These are phyloP conservation scores for Diadromus collaris DNA, from an alignment of 2,888 invertebrate genomes.

Conservation along the genomic window DNA sequence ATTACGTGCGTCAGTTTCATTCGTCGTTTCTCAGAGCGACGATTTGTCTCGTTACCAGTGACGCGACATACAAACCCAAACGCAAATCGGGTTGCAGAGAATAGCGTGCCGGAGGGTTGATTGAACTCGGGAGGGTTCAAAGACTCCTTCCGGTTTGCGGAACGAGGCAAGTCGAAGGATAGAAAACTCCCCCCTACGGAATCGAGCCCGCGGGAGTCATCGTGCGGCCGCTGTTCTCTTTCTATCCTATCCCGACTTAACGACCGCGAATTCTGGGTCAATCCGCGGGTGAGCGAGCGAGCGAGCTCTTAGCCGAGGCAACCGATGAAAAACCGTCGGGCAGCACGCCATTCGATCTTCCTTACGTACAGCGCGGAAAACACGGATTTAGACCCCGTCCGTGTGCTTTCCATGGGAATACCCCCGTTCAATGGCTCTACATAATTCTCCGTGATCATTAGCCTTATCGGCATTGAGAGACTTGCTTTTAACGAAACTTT, in stretches of 20 bases:
- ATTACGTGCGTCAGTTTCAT: no score
- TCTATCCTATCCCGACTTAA: constrained; percentile 24
- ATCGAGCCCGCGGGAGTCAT: constrained; percentile 35
- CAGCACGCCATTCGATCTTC: constrained; percentile 53
- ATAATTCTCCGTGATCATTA: constrained; percentile 46
- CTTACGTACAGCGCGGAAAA: constrained; percentile 37
- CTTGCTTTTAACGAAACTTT: neutral
- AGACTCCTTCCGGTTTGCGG: constrained; percentile 20
- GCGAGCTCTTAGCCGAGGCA: constrained; percentile 15
- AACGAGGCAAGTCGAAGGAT: constrained; percentile 30
- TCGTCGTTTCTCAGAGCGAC: constrained; percentile 6
- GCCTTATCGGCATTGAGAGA: constrained; percentile 40
- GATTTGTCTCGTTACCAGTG: constrained; percentile 4
- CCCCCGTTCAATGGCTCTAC: constrained; percentile 7
- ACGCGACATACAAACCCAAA: neutral
- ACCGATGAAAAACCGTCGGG: constrained; percentile 49
- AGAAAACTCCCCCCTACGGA: constrained; percentile 23
- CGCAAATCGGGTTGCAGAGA: constrained; percentile 7
- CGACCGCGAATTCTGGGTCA: constrained; percentile 58
- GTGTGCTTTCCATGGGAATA: neutral
- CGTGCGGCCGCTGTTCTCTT: constrained; percentile 14
- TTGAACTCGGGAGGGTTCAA: constrained; percentile 49
- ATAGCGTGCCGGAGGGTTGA: constrained; percentile 28
- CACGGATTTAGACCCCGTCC: constrained; percentile 36
- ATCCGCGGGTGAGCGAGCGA: constrained; percentile 29